Conservation (phyloP, 2,797 vertebrate species). For the Moxostoma hubbsi region DNA sequence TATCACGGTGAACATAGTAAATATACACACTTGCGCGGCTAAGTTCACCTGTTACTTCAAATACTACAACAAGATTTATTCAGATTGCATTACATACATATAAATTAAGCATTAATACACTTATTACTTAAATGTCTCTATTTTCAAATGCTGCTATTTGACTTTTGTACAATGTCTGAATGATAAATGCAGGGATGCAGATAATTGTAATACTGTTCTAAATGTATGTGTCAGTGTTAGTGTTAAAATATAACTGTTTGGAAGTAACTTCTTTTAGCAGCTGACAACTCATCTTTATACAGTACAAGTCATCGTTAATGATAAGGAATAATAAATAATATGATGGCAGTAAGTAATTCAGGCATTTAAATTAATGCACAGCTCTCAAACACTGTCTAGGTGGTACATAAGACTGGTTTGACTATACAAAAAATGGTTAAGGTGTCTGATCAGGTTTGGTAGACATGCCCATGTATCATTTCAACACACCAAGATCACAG, state of each 20-base stretch:
- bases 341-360: background rate
- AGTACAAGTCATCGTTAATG: background rate
- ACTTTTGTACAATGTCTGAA: background rate
- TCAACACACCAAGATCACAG: background rate
- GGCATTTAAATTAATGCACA: background rate
- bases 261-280: background rate
- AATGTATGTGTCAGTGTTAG: background rate
- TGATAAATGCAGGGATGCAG: background rate
- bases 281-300: background rate
- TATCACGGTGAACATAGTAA: background rate
- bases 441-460: background rate
- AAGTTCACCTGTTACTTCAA: slow-evolving; percentile 34
- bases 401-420: background rate
- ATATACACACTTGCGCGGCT: background rate
- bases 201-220: background rate
- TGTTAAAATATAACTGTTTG: background rate
- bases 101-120: background rate
- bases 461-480: background rate
- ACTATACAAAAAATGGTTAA: background rate
- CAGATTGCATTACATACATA: background rate
- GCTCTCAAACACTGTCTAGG: background rate
- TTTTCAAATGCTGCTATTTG: background rate
- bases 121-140: background rate
- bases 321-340: background rate
- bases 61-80: too few species aligned